Evolutionary conservation across 1,140 invertebrate genomes (phyloP), one percentile per base, ranked within the genome.

Genomic region (Mizuhopecten yessoensis): DNA sequence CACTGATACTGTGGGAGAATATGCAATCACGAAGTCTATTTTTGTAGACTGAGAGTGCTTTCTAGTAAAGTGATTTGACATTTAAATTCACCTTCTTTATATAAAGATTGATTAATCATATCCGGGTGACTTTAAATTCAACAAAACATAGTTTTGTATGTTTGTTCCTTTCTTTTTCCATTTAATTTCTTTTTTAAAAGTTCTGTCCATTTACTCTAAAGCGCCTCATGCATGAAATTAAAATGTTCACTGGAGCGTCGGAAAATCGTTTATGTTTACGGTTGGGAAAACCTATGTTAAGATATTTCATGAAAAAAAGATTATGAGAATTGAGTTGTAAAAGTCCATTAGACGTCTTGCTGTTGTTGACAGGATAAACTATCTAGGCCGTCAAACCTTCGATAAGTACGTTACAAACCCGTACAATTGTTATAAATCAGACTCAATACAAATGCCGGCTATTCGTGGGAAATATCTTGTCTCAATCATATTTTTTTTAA

Each of bases 111-210:
- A 75, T 75, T 75, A 75, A 29, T 75, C 57, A 75, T 75, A 75
- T 75, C 57, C 57, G 57, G 57, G 9, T 17, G 5, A 0, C 57
- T 75, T 75, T 75, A 75, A 75, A 75, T 75, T 75, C 29, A 75
- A 75, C 57, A 75, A 75, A 75, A 75, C 57, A 75, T 75, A 75
- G 57, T 29, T 75, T 17, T n/a, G 57, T 75, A 75, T 75, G 57
- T 75, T 75, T 75, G 57, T 75, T 75, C 57, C 57, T 75, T 75
- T 75, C 57, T 75, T 75, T 75, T 75, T 75, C 57, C 57, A 75
- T 75, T 75, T 75, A 75, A 75, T 75, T 75, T 75, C 57, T 75
- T 75, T 75, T 75, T 75, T 75, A 75, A 75, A 75, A 75, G 57
- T 75, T 75, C 29, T n/a, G 57, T 75, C 57, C 57, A 75, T 75